phyloP scores from a whole-genome alignment of 2,113 vertebrate genomes.

The Emydura subglobosa region DNA sequence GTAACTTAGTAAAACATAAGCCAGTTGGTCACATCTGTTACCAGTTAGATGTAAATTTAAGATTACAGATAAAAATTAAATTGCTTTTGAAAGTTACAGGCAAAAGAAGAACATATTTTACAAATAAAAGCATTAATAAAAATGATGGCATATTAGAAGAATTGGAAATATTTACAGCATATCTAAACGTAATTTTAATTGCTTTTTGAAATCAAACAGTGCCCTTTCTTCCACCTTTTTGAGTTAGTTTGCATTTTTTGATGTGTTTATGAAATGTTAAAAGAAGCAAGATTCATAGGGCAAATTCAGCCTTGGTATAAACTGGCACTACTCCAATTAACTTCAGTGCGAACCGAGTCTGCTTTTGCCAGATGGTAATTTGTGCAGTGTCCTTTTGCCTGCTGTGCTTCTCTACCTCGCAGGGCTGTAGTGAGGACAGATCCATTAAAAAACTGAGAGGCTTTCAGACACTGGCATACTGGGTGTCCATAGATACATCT shows the following conservation, averaged over 20 bases:
- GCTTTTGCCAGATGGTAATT: constrained; percentile 54
- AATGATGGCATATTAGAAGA: constrained; percentile 72
- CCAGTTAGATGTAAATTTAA: constrained; percentile 80
- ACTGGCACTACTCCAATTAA: constrained; percentile 60
- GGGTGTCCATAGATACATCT: neutral
- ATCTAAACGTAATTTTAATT: constrained; percentile 58
- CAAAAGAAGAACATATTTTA: constrained; percentile 72
- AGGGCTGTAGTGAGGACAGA: constrained; percentile 27
- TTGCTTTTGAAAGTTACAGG: constrained; percentile 75
- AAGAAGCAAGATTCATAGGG: constrained; percentile 63
- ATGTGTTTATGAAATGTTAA: constrained; percentile 67
- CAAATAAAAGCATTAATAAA: constrained; percentile 75
- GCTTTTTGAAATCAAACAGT: constrained; percentile 50
- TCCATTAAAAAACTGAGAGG: neutral
- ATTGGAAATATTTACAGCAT: constrained; percentile 75
- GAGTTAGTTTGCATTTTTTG: constrained; percentile 67
- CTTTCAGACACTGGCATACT: constrained; percentile 1
- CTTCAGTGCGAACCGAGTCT: constrained; percentile 47
- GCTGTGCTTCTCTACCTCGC: constrained; percentile 36
- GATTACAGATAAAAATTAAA: constrained; percentile 78
- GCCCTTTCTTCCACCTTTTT: constrained; percentile 71
- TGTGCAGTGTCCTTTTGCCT: constrained; percentile 52
- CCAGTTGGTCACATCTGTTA: constrained; percentile 80
- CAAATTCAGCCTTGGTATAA: constrained; percentile 66
- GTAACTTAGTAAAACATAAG: constrained; percentile 67